phyloP scores from a whole-genome alignment of 2,797 vertebrate species.

The Propithecus deckenii region DNA sequence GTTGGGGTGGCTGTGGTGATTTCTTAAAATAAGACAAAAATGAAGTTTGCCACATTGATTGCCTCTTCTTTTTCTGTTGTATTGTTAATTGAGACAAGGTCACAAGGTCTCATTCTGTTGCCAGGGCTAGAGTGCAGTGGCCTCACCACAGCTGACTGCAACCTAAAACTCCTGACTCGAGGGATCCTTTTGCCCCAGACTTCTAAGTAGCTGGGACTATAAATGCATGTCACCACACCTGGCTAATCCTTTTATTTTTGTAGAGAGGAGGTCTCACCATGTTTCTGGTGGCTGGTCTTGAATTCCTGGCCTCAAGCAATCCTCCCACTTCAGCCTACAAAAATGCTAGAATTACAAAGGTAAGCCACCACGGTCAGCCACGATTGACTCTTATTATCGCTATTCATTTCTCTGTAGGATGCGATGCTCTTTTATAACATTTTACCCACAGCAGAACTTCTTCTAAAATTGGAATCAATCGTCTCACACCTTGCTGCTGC shows the following conservation, averaged over 20 bases:
- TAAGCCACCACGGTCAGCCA: not conserved
- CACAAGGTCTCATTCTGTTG: not conserved
- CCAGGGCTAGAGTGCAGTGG: not conserved
- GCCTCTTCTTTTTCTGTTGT: no score
- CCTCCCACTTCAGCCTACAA: not conserved
- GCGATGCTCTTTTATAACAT: not conserved
- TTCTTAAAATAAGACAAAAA: not conserved
- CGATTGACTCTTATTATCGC: not conserved
- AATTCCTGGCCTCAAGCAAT: not conserved
- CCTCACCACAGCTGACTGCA: not conserved
- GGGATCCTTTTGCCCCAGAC: not conserved
- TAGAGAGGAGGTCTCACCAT: not conserved
- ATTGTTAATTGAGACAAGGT: no score
- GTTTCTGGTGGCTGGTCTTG: not conserved
- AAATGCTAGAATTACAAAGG: not conserved
- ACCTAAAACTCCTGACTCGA: not conserved
- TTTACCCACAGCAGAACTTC: not conserved
- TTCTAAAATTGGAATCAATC: not conserved
- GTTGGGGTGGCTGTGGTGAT: not conserved
- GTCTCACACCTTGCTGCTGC: not conserved
- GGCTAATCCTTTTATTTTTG: not conserved
- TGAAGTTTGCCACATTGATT: not conserved
- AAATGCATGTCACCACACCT: not conserved
- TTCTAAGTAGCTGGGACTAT: not conserved
- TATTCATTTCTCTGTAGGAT: not conserved